Conservation (phyloP, 2,797 vertebrate species). For the Oceanodroma leucorhoa region DNA sequence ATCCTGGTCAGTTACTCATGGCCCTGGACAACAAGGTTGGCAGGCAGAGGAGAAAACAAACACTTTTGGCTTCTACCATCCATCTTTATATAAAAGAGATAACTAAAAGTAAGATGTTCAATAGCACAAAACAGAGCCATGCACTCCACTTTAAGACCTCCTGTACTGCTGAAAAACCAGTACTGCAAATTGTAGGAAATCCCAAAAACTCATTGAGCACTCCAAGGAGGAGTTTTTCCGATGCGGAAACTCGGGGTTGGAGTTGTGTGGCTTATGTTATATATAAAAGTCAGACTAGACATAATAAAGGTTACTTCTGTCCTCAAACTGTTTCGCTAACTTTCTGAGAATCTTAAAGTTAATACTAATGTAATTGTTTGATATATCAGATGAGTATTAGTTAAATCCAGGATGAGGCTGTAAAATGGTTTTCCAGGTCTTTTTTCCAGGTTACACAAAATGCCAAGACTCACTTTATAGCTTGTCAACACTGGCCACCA, state of each 20-base stretch:
- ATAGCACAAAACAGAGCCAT: background rate
- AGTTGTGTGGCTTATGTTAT: background rate
- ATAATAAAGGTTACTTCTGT: background rate
- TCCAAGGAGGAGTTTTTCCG: background rate
- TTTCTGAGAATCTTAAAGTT: background rate
- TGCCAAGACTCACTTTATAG: conserved; percentile 24
- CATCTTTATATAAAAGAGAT: background rate
- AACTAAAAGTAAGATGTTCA: background rate
- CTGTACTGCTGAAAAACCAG: background rate
- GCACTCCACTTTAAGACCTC: background rate
- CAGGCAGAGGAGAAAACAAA: background rate
- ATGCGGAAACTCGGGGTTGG: background rate
- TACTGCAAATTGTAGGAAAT: background rate
- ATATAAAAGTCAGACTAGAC: background rate
- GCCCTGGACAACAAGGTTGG: background rate
- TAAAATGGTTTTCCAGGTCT: conserved; percentile 32
- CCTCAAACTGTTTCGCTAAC: background rate
- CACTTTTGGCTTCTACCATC: background rate
- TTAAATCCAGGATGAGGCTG: background rate
- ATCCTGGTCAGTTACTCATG: background rate
- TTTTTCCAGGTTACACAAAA: conserved; percentile 7
- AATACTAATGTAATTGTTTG: background rate
- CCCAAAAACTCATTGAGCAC: background rate
- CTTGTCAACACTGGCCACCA: conserved; percentile 53
- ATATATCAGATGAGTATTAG: background rate